phyloP scores from a whole-genome alignment of 2,888 invertebrate species.

The Neoitamus cyanurus region DNA sequence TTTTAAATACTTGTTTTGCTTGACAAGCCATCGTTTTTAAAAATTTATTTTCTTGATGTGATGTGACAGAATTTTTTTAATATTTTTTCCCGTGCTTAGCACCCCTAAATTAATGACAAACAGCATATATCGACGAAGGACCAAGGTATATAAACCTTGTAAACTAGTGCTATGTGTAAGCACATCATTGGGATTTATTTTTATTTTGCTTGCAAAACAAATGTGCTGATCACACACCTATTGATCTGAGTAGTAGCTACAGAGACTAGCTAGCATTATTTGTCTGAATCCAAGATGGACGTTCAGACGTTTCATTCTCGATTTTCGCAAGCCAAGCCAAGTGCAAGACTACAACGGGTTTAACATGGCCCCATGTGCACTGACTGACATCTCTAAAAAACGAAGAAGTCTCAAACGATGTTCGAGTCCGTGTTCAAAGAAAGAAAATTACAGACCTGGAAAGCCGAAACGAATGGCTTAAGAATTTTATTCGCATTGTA shows the following conservation, averaged over 20 bases:
- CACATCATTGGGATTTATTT: neutral
- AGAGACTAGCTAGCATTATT: constrained; percentile 23
- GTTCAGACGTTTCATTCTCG: constrained; percentile 4
- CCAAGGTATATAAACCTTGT: no score
- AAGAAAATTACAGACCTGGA: constrained; percentile 52
- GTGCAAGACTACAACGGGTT: neutral
- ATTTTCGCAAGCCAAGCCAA: constrained; percentile 9
- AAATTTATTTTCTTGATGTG: no score
- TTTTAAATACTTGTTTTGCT: no score
- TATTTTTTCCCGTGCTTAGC: no score
- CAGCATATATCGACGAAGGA: no score
- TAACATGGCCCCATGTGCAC: constrained; percentile 23
- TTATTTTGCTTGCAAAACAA: neutral
- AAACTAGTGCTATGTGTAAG: no score
- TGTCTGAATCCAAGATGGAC: constrained; percentile 38
- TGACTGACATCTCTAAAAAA: constrained; percentile 49
- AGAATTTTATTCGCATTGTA: constrained; percentile 44
- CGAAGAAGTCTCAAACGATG: constrained; percentile 2
- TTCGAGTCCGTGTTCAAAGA: constrained; percentile 38
- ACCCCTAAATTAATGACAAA: no score
- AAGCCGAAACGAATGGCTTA: constrained; percentile 53
- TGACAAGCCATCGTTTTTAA: no score
- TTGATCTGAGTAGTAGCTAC: neutral
- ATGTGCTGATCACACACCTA: neutral
- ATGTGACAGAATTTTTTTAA: no score